Evolutionary conservation across 2,888 invertebrate species (phyloP).

Genomic region (Drosophila macrothrix): DNA sequence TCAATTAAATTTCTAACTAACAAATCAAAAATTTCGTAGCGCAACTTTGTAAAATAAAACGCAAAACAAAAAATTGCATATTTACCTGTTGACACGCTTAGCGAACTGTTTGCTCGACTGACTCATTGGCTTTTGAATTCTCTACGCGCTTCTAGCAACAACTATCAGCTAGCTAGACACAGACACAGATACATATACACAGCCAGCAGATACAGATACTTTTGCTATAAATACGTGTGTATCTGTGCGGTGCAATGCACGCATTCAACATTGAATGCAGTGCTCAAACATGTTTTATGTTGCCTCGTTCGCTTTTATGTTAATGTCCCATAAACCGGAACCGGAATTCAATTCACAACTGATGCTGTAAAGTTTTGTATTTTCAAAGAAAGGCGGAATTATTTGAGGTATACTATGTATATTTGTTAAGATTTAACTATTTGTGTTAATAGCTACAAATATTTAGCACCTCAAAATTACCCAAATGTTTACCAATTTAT

Average conservation of each 20-base stretch:
- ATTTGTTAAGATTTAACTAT: constrained; percentile 25
- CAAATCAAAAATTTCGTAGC: constrained; percentile 12
- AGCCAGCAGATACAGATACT: constrained; percentile 51
- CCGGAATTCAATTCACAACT: constrained; percentile 38
- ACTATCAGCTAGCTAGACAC: constrained; percentile 13
- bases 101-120: constrained; percentile 29
- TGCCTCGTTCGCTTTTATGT: constrained; percentile 52
- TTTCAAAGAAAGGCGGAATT: constrained; percentile 63
- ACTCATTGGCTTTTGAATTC: constrained; percentile 38
- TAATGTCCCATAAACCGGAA: constrained; percentile 69
- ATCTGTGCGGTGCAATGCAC: constrained; percentile 64
- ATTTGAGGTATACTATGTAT: constrained; percentile 30
- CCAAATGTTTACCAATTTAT: not conserved
- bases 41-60: constrained; percentile 24
- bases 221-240: constrained; percentile 37
- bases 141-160: constrained; percentile 53
- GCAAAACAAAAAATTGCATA: constrained; percentile 22
- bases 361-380: constrained; percentile 25
- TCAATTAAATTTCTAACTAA: constrained; percentile 28
- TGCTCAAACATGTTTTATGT: constrained; percentile 51
- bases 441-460: not conserved
- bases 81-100: constrained; percentile 34
- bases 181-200: constrained; percentile 35
- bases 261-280: constrained; percentile 65
- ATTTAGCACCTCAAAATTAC: not conserved